Conservation (phyloP, 2,888 invertebrate genomes). For the Melieria crassipennis region DNA sequence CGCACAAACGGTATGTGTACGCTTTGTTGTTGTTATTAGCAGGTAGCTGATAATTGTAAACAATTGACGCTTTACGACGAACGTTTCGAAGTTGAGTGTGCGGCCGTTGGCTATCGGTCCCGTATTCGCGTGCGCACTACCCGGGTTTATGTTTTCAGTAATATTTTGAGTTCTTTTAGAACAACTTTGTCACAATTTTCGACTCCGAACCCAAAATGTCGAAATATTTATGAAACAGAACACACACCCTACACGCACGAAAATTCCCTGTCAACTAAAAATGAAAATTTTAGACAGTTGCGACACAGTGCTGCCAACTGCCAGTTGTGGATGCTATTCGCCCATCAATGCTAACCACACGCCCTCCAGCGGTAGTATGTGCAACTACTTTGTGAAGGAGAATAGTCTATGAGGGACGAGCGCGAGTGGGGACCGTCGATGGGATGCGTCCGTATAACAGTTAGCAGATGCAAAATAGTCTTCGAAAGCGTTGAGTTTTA, state of each 20-base stretch:
- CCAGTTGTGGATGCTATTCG: conserved; percentile 21
- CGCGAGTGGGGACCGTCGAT: not conserved
- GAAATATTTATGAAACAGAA: conserved; percentile 39
- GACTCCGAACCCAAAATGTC: conserved; percentile 39
- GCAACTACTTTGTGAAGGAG: not conserved
- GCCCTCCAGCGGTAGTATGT: conserved; percentile 24
- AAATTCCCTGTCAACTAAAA: conserved; percentile 51
- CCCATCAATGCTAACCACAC: not conserved
- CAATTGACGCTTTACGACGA: too few relatives aligned
- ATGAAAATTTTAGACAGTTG: conserved; percentile 46
- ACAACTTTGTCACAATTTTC: conserved; percentile 8
- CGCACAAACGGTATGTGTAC: too few relatives aligned
- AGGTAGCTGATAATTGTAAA: too few relatives aligned
- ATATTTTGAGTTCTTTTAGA: not conserved
- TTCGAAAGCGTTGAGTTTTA: too few relatives aligned
- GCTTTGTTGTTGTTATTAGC: too few relatives aligned
- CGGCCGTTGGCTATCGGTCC: too few relatives aligned
- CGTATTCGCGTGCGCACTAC: not conserved
- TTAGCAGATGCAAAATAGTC: too few relatives aligned
- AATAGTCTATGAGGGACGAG: not conserved
- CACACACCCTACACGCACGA: conserved; percentile 46
- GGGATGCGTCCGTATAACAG: too few relatives aligned
- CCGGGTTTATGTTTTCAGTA: not conserved
- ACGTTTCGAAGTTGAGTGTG: too few relatives aligned
- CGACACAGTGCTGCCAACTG: conserved; percentile 37